Conservation (phyloP, 2,797 vertebrate species). For the Bryconaethiops microstoma region DNA sequence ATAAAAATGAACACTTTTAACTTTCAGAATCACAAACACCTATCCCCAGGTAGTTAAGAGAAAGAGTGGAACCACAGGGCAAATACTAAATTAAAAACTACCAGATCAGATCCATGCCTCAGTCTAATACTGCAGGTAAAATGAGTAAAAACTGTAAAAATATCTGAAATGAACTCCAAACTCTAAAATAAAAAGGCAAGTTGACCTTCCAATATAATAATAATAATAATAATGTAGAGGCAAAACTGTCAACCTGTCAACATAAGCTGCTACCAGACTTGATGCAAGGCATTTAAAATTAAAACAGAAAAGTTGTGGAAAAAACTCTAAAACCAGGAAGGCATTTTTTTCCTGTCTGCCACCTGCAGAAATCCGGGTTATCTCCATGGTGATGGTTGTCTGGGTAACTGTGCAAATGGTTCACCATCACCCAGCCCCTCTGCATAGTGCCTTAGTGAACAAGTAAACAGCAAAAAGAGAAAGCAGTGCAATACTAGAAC, state of each 20-base stretch:
- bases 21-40: constrained; percentile 63
- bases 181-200: constrained; percentile 7
- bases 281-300: constrained; percentile 37
- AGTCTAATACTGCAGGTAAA: constrained; percentile 99
- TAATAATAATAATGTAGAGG: constrained; percentile 67
- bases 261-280: constrained; percentile 32
- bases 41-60: constrained; percentile 13
- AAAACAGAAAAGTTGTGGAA: constrained; percentile 7
- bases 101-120: constrained; percentile 90
- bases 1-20: constrained; percentile 58
- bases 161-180: constrained; percentile 86
- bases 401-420: constrained; percentile 62
- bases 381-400: constrained; percentile 38
- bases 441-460: constrained; percentile 91
- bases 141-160: constrained; percentile 99
- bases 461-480: constrained; percentile 75
- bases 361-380: constrained; percentile 24
- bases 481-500: constrained; percentile 98
- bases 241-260: constrained; percentile 84
- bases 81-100: constrained; percentile 85
- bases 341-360: constrained; percentile 7
- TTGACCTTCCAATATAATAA: background rate
- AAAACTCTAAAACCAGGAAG: constrained; percentile 37
- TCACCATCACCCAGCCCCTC: constrained; percentile 74
- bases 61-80: constrained; percentile 61